Conservation (phyloP, 2,888 invertebrate genomes). For the Nebria brevicollis region DNA sequence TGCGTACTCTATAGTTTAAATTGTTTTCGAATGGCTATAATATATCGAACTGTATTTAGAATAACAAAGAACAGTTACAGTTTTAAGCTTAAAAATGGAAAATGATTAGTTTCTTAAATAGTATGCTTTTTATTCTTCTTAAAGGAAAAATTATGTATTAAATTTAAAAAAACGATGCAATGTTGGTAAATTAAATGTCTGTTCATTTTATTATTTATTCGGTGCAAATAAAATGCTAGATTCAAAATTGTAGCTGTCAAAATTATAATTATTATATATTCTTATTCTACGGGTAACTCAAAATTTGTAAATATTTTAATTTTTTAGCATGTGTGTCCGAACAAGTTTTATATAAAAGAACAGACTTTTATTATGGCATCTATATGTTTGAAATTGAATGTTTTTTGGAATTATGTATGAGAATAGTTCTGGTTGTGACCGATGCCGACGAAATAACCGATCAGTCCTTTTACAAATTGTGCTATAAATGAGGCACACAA, state of each 20-base stretch:
- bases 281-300: background rate
- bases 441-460: constrained; percentile 31
- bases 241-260: background rate
- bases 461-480: constrained; percentile 48
- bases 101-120: too few relatives aligned
- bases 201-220: background rate
- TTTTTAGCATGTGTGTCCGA: background rate
- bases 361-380: constrained; percentile 7
- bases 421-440: constrained; percentile 3
- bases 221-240: background rate
- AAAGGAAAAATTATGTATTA: background rate
- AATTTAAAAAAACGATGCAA: background rate
- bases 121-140: too few relatives aligned
- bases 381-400: background rate
- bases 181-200: background rate
- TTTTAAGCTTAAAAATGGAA: too few relatives aligned
- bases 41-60: too few relatives aligned
- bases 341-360: background rate
- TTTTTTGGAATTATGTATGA: constrained; percentile 4
- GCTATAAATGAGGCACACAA: constrained; percentile 52
- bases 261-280: background rate
- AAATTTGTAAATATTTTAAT: background rate
- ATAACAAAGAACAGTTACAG: too few relatives aligned
- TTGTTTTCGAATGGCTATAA: too few relatives aligned
- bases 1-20: too few relatives aligned